These are phyloP conservation scores for Notechis scutatus DNA, from an alignment of 2,113 vertebrate genomes.

Conservation along the genomic window DNA sequence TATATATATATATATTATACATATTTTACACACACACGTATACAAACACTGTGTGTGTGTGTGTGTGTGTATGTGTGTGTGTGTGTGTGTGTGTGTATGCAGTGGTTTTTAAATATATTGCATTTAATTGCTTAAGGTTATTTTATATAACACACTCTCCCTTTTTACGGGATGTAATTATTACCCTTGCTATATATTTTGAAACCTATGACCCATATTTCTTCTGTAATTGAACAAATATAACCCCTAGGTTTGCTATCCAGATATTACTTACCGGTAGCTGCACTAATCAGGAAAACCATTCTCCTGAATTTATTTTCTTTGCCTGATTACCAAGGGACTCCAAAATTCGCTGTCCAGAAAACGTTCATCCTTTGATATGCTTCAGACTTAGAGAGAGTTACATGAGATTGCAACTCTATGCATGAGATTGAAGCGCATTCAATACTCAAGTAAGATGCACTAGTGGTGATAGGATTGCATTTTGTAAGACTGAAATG, in stretches of 20 bases:
- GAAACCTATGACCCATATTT: neutral
- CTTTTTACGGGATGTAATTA: neutral
- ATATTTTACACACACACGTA: no score
- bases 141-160: slow-evolving; percentile 27
- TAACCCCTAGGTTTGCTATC: neutral
- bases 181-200: slow-evolving; percentile 24
- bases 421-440: fast-evolving
- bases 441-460: neutral
- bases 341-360: neutral
- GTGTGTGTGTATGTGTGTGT: no score
- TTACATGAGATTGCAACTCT: no score
- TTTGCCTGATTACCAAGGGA: neutral
- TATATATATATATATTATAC: no score
- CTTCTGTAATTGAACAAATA: neutral
- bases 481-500: neutral
- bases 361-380: neutral
- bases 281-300: no score
- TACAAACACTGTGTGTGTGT: no score
- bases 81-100: no score
- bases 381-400: neutral
- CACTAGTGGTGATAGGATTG: fast-evolving
- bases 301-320: neutral
- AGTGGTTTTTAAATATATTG: slow-evolving; percentile 34
- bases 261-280: neutral
- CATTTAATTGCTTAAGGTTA: neutral